Percentiles rank a stretch among this genome's conserved stretches.
These are phyloP conservation scores for Cetoscarus ocellatus DNA, from an alignment of 2,797 vertebrate species.

Conservation along the genomic window DNA sequence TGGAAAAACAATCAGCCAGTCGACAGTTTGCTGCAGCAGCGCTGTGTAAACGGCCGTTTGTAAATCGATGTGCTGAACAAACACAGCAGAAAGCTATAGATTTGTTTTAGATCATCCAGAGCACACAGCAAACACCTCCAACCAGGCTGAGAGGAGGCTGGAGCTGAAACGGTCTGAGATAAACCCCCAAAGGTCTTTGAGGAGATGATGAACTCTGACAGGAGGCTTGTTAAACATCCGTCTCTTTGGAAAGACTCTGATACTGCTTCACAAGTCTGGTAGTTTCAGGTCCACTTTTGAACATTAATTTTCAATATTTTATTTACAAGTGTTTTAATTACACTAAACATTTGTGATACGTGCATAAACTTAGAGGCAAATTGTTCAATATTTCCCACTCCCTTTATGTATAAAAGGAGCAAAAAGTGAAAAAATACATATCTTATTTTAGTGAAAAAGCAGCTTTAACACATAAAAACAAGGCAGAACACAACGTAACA, in stretches of 20 bases:
- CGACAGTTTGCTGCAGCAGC: constrained; percentile 15
- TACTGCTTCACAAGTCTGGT: no score
- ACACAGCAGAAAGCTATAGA: constrained; percentile 52
- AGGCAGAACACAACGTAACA: no score
- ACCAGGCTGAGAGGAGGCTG: constrained; percentile 2
- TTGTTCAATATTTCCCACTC: no score
- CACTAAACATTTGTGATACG: no score
- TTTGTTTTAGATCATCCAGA: constrained; percentile 49
- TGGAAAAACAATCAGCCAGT: constrained; percentile 49
- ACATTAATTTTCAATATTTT: no score
- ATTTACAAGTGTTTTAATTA: no score
- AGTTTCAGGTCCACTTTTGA: no score
- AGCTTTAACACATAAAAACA: no score
- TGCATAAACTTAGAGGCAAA: no score
- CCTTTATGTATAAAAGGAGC: no score
- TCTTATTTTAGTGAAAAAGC: no score
- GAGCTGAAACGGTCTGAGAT: not conserved
- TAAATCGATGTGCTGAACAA: constrained; percentile 57
- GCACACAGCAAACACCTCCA: not conserved
- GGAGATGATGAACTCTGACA: constrained; percentile 9
- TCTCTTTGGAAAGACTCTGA: not conserved
- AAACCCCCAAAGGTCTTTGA: not conserved
- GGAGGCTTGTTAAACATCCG: not conserved
- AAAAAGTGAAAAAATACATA: no score
- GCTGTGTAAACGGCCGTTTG: constrained; percentile 49